These are phyloP conservation scores for Pipa parva DNA, from an alignment of 2,113 vertebrate species.

Conservation along the genomic window DNA sequence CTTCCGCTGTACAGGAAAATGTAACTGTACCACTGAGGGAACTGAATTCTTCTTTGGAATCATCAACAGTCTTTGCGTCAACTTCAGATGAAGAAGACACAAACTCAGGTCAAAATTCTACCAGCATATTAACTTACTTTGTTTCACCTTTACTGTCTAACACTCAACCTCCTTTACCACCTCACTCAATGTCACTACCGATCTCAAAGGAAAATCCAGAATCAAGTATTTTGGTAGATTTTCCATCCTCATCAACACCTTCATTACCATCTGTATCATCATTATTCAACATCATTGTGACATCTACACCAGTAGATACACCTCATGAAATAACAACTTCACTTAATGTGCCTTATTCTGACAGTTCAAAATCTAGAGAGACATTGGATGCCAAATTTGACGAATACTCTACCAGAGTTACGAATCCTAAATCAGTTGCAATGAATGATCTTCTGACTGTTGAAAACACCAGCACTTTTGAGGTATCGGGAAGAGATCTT, in stretches of 20 bases:
- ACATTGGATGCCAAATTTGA: not conserved
- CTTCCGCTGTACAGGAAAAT: slow-evolving; percentile 56
- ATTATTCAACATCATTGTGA: slow-evolving; percentile 46
- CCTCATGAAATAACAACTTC: slow-evolving; percentile 29
- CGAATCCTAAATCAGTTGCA: not conserved
- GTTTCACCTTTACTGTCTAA: slow-evolving; percentile 42
- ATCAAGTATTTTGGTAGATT: slow-evolving; percentile 43
- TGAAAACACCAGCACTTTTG: slow-evolving; percentile 5
- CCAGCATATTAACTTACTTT: slow-evolving; percentile 54
- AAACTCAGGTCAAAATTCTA: slow-evolving; percentile 79
- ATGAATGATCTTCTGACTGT: not conserved
- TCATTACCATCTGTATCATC: slow-evolving; percentile 53
- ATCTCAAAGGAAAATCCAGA: slow-evolving; percentile 45
- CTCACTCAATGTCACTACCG: slow-evolving; percentile 38
- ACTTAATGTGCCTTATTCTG: slow-evolving; percentile 21
- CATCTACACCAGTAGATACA: slow-evolving; percentile 32
- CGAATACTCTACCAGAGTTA: not conserved
- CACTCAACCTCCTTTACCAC: not conserved
- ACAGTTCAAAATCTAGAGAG: not conserved
- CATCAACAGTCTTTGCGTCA: slow-evolving; percentile 50
- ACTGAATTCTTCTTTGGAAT: slow-evolving; percentile 62
- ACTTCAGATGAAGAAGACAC: slow-evolving; percentile 55
- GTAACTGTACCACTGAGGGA: slow-evolving; percentile 32
- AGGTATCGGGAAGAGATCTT: not conserved
- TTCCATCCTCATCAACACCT: slow-evolving; percentile 45